A percentile compares a stretch with the other conserved stretches of the same genome.
Evolutionary conservation across 37 sponge, comb jelly and placozoan species (phyloP).

Genomic region (Oopsacas minuta): DNA sequence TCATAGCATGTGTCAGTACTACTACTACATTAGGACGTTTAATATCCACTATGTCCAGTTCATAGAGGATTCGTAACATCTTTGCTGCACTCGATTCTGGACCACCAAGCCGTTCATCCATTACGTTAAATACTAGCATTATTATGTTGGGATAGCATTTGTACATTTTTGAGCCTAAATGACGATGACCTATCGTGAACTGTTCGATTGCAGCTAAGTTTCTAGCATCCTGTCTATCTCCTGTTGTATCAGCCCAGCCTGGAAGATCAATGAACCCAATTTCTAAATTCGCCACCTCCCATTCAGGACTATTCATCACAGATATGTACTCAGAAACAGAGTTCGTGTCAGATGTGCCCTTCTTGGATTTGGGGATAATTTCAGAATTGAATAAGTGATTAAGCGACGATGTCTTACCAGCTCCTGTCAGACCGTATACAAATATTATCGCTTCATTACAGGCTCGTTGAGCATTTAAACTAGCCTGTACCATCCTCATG

Average conservation of each 20-base stretch:
- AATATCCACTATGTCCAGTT: background rate
- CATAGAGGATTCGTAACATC: background rate
- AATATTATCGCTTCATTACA: background rate
- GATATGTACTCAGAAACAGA: background rate
- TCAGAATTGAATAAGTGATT: conserved; percentile 5
- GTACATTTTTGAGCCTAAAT: background rate
- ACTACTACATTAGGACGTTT: background rate
- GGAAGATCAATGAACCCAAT: conserved; percentile 17
- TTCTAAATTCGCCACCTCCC: background rate
- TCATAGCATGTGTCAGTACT: background rate
- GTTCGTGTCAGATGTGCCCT: background rate
- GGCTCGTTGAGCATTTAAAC: background rate
- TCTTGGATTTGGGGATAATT: background rate
- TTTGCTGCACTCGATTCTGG: background rate
- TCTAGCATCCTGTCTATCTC: background rate
- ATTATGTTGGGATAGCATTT: conserved; percentile 18
- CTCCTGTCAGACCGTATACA: background rate
- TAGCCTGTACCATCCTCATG: background rate
- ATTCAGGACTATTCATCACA: background rate
- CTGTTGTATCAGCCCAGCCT: background rate
- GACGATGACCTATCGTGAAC: background rate
- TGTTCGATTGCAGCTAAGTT: background rate
- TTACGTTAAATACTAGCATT: background rate
- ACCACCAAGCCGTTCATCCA: background rate
- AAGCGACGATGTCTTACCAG: background rate